Percentiles rank a stretch among this genome's conserved stretches.
These are phyloP conservation scores for Microtus obscurus DNA, from an alignment of 2,797 vertebrate genomes.

Conservation along the genomic window DNA sequence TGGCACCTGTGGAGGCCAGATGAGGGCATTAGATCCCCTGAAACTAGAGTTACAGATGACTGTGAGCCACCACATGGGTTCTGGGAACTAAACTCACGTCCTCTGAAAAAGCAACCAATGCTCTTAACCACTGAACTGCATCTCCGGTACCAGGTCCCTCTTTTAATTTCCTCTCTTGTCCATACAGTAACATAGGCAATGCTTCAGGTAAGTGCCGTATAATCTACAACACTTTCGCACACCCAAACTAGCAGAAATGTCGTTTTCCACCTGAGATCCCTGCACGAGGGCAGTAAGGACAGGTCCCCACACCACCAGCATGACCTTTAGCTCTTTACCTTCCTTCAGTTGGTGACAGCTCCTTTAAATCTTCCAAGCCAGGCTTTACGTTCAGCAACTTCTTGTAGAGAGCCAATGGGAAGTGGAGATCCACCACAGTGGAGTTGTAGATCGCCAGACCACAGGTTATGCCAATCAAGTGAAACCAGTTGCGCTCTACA, in stretches of 20 bases:
- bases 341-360: constrained; percentile 97
- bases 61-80: neutral
- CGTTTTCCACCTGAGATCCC: neutral
- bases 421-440: constrained; percentile 98
- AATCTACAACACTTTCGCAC: neutral
- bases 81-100: neutral
- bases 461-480: constrained; percentile 97
- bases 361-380: constrained; percentile 95
- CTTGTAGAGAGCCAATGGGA: constrained; percentile 97
- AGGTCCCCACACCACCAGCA: neutral
- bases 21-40: neutral
- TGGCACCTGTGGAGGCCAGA: neutral
- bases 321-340: constrained; percentile 88
- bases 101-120: neutral
- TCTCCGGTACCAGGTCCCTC: neutral
- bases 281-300: neutral
- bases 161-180: neutral
- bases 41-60: neutral
- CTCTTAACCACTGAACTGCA: neutral
- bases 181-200: neutral
- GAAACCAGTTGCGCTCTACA: constrained; percentile 99
- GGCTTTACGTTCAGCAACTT: constrained; percentile 94
- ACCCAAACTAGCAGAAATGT: neutral
- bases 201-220: neutral
- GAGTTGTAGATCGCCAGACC: constrained; percentile 99